Evolutionary conservation across 2,888 invertebrate species (phyloP).

Genomic region (Automeris io): DNA sequence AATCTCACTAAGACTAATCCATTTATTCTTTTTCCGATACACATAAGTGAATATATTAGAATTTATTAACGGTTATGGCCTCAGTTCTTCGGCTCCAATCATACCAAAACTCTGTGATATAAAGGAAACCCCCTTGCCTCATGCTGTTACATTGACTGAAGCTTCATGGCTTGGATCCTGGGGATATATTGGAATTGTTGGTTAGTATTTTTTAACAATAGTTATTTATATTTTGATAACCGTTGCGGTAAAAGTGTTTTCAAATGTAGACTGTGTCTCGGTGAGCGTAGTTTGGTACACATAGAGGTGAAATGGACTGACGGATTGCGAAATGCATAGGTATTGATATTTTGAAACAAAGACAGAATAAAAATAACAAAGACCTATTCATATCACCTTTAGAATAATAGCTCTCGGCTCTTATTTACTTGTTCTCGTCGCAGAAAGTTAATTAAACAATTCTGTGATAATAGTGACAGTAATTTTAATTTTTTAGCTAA

Average conservation of each 20-base stretch:
- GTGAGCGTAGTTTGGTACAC: no score
- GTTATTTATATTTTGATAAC: background rate
- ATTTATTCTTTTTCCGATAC: constrained; percentile 22
- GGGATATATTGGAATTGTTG: constrained; percentile 26
- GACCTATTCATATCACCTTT: no score
- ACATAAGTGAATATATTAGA: constrained; percentile 24
- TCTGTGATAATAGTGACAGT: no score
- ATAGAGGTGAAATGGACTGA: no score
- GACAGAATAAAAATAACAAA: no score
- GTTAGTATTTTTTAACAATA: constrained; percentile 16
- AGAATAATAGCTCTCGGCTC: no score
- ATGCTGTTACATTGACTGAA: constrained; percentile 16
- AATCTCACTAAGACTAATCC: background rate
- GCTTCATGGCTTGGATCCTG: constrained; percentile 27
- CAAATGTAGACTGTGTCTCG: no score
- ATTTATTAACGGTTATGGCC: constrained; percentile 23
- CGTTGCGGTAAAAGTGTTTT: background rate
- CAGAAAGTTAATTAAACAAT: no score
- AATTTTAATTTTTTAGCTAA: no score
- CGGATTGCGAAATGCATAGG: no score
- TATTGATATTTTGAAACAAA: no score
- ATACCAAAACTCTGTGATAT: constrained; percentile 28
- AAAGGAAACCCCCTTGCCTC: constrained; percentile 22
- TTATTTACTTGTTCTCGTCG: no score
- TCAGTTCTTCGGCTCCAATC: constrained; percentile 33